Evolutionary conservation across 2,113 vertebrate genomes (phyloP), one percentile per base, ranked within the genome.

Genomic region (Cryptomyrus ogoouensis): DNA sequence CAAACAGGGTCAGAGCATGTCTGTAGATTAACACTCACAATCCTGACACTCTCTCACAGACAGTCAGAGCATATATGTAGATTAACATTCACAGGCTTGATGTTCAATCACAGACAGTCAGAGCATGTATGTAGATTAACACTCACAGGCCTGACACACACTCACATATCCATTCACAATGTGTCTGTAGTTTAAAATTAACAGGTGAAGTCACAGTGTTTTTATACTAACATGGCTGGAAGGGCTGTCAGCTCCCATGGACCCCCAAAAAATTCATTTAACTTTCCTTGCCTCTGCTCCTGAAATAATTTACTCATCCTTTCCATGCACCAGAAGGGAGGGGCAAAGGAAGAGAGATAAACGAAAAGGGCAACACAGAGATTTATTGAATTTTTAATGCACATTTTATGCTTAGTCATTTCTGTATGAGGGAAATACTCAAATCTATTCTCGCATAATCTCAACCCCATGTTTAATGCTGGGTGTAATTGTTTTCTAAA

Each of bases 401-500:
- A 85, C 42, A n/a, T 85, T 85, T 85, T 85, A 58, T 80, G 74
- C 35, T 42, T 80, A 19, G 74, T 80, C 74, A 80, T 80, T 80
- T 35, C 74, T 42, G 5, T 44, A 56, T 88, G 66, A 80, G 66
- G 84, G 46, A 66, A 49, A 90, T 88, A 87, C 49, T 84, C 89
- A 66, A 86, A 87, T 90, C 49, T 90, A 70, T 90, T 62, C 85
- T 52, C 46, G 13, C 27, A 49, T 90, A 66, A 86, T 56, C 89
- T 90, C 53, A 84, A 89, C 74, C 91, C 70, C 83, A 91, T 80
- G 74, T 80, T 80, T 80, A 42, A 80, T 42, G 74, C 35, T 19
- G 31, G 74, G 35, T 88, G 77, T 88, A 88, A 88, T 90, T 83
- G 62, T 83, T 88, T 90, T 83, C 87, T 21, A 89, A 50, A 89